Base-by-base conservation (phyloP, 2,797 vertebrate genomes). In the Phataginus tetradactyla region DNA sequence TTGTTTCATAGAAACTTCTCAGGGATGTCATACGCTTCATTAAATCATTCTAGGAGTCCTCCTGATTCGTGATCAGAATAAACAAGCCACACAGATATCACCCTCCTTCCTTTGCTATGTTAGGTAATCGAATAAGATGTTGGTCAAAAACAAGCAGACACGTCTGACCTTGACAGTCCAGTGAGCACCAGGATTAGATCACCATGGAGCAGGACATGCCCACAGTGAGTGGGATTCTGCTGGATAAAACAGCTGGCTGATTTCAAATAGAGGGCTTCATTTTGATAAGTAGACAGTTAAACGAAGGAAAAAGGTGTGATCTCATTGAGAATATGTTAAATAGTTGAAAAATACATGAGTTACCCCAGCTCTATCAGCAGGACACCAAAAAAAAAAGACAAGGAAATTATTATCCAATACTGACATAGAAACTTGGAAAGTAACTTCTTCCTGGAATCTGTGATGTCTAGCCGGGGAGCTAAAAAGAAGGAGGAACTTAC, bases 401-500 rank as follows among this genome's bases (percentile, higher is more conserved):
- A 80, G 23, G 32, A 97, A 90, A 34, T 1, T 18, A 5, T 32
- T 91, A 57, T 83, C 14, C 71, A 84, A 61, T 34, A 42, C 23
- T 94, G 29, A 88, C 45, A 15, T 14, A 42, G 68, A 94, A 72
- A 83, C 77, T 63, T 91, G 37, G 77, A 39, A 80, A 79, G 74
- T 92, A 71, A 66, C 63, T 96, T 97, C 53, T 97, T 72, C 66
- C 6, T 72, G 32, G 81, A 96, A 66, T 77, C 97, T 66, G 25
- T 96, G 59, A n/a, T 94, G 9, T 87, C 80, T 89, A 93, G 45
- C 59, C 42, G 96, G 45, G n/a, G 17, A 96, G 2, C 42, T 95
- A 72, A 66, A 71, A 42, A 27, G 9, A 23, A 55, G 17, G 66
- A 86, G 9, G 39, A 90, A 86, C 9, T 92, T 75, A 4, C 75